Evolutionary conservation across 2,113 vertebrate genomes (phyloP), one percentile per base, ranked within the genome.

Genomic region (Pelodiscus sinensis): DNA sequence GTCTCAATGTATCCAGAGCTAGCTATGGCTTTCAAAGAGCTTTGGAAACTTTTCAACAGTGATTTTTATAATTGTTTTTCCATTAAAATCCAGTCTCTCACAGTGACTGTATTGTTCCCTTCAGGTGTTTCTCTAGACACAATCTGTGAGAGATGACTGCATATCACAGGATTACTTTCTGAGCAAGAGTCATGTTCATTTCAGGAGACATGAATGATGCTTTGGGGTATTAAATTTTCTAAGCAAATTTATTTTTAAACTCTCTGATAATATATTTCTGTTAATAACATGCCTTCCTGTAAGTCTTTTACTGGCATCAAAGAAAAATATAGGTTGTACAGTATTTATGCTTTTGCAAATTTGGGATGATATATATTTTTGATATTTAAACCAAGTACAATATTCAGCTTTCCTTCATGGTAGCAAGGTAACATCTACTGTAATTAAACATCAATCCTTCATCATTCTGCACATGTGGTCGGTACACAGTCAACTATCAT

Each of bases 21-120:
- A 88, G 54, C 35, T 85, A 82, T 18, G 71, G 92, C 71, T 95
- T 96, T 94, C 89, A 93, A 18, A 22, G 56, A 38, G 87, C 27
- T 94, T 92, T 78, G 56, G 62, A 92, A 89, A 96, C 50, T 86
- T 96, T 93, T 91, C 82, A 91, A 60, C 13, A 51, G 50, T 2
- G 7, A 83, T 65, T 91, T 97, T 95, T 50, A 31, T 86, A 93
- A 95, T 89, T 96, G 82, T 84, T 94, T 93, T 51, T 54, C 83
- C 77, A 82, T 89, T 8, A 21, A 90, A 94, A 91, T 29, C 3
- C 81, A 82, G 79, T 91, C 31, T 93, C 51, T 94, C 80, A 91
- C 73, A 91, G 52, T 54, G 65, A 78, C 51, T 21, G 52, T 82
- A 35, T 12, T 31, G 84, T 79, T 84, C 78, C 58, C 60, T 87